phyloP scores from a whole-genome alignment of 2,888 invertebrate species.

The Volucella bombylans region DNA sequence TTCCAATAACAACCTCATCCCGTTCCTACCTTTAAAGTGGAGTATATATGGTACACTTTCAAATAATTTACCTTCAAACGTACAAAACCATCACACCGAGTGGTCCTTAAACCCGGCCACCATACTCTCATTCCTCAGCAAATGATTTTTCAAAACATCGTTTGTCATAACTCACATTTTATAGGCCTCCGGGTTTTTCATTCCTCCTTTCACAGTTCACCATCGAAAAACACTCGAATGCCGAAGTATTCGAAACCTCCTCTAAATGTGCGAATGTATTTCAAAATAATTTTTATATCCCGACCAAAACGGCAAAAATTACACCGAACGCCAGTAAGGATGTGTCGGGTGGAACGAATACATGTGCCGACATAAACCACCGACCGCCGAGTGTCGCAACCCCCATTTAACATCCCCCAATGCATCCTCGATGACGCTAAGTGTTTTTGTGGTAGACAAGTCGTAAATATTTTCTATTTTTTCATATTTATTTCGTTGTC shows the following conservation, averaged over 20 bases:
- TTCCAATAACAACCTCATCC: background rate
- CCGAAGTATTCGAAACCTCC: constrained; percentile 17
- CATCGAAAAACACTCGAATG: constrained; percentile 6
- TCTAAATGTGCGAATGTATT: constrained; percentile 33
- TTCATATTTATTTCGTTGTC: constrained; percentile 72
- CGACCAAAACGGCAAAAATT: constrained; percentile 52
- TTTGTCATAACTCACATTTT: constrained; percentile 66
- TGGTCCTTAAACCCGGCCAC: constrained; percentile 12
- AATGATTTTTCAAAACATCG: constrained; percentile 33
- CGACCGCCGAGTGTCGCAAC: no score
- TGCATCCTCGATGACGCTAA: constrained; percentile 58
- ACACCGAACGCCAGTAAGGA: constrained; percentile 13
- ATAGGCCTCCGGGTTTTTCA: constrained; percentile 46
- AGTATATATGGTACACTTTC: constrained; percentile 34
- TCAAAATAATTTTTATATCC: constrained; percentile 60
- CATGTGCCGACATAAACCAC: no score
- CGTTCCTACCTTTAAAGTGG: constrained; percentile 14
- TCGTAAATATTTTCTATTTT: constrained; percentile 71
- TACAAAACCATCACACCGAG: constrained; percentile 26
- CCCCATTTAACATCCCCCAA: background rate
- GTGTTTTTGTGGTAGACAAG: constrained; percentile 71
- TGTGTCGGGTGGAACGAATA: background rate
- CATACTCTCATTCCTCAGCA: background rate
- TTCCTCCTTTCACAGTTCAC: constrained; percentile 38
- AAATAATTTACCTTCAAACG: constrained; percentile 52